phyloP scores from a whole-genome alignment of 2,888 invertebrate genomes.

The Andrena praecox region DNA sequence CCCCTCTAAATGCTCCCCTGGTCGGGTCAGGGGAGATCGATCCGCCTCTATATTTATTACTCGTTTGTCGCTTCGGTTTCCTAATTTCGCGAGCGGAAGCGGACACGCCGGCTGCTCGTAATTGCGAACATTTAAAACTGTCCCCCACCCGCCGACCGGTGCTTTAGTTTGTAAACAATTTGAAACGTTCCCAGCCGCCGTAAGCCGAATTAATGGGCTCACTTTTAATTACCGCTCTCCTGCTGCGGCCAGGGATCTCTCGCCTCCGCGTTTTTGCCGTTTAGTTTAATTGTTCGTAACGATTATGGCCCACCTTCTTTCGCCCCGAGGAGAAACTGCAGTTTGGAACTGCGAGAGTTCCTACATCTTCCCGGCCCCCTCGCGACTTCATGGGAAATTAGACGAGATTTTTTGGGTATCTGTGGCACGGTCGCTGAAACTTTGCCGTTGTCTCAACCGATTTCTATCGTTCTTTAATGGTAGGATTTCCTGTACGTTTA shows the following conservation, averaged over 20 bases:
- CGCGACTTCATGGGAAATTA: slow-evolving; percentile 1
- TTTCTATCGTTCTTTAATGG: no score
- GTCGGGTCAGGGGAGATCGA: slow-evolving; percentile 3
- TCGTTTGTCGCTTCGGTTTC: slow-evolving; percentile 40
- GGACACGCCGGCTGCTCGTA: slow-evolving; percentile 31
- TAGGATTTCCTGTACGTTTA: no score
- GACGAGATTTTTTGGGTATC: background rate
- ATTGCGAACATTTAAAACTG: slow-evolving; percentile 48
- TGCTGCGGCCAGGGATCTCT: slow-evolving; percentile 8
- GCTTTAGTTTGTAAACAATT: slow-evolving; percentile 64
- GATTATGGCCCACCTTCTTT: slow-evolving; percentile 36
- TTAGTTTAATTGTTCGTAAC: slow-evolving; percentile 57
- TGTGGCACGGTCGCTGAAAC: background rate
- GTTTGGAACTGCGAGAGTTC: slow-evolving; percentile 1
- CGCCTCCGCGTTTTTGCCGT: slow-evolving; percentile 12
- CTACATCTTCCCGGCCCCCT: background rate
- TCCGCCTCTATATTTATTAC: slow-evolving; percentile 42
- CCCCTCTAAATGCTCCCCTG: background rate
- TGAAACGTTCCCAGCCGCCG: slow-evolving; percentile 44
- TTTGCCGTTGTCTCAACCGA: background rate
- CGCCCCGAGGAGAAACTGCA: background rate
- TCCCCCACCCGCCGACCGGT: slow-evolving; percentile 27
- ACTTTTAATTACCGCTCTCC: slow-evolving; percentile 61
- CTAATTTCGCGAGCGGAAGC: slow-evolving; percentile 31
- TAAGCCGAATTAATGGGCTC: slow-evolving; percentile 57